phyloP scores from a whole-genome alignment of 2,797 vertebrate genomes.

The Nasua narica region DNA sequence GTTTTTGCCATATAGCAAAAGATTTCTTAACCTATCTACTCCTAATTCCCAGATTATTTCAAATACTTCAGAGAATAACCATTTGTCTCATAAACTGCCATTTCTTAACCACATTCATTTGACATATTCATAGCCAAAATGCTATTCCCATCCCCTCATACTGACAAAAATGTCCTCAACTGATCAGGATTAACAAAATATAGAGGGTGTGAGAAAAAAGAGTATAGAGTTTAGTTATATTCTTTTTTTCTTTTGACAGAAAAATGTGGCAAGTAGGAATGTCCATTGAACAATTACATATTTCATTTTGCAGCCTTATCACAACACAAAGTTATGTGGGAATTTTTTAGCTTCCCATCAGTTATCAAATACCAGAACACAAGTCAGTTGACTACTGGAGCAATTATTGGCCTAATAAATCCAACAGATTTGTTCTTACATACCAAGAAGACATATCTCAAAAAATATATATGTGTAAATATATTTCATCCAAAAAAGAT shows the following conservation, averaged over 20 bases:
- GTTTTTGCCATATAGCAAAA: not conserved
- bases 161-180: not conserved
- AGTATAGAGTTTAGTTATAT: not conserved
- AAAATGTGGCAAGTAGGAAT: not conserved
- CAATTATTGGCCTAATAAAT: conserved; percentile 27
- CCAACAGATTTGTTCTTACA: conserved; percentile 13
- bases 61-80: not conserved
- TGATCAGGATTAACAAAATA: conserved; percentile 32
- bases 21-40: not conserved
- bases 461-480: not conserved
- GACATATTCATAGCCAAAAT: conserved; percentile 8
- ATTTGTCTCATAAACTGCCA: not conserved
- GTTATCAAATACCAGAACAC: conserved; percentile 28
- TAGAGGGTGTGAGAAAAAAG: not conserved
- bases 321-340: conserved; percentile 39
- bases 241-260: not conserved
- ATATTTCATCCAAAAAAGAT: not conserved
- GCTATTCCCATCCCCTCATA: not conserved
- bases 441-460: not conserved
- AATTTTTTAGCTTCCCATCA: conserved; percentile 43
- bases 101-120: conserved; percentile 5
- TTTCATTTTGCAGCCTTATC: conserved; percentile 35
- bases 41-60: conserved; percentile 6
- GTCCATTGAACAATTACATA: not conserved
- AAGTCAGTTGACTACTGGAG: not conserved